Evolutionary conservation across 2,113 vertebrate species (phyloP).

Genomic region (Monarcha castaneiventris): DNA sequence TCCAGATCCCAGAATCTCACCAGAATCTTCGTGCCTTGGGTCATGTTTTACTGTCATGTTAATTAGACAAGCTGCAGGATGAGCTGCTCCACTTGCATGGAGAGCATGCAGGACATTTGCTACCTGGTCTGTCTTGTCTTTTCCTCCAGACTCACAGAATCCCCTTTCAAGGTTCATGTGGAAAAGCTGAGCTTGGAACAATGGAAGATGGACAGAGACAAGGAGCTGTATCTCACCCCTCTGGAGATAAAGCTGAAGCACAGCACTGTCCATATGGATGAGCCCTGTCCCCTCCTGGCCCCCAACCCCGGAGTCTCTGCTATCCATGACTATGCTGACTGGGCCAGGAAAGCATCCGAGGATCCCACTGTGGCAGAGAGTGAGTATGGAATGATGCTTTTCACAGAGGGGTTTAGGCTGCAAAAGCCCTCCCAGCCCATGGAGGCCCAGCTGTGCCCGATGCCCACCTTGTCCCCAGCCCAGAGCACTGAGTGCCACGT

Average conservation of each 20-base stretch:
- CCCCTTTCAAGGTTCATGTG: conserved; percentile 86
- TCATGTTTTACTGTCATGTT: rapidly evolving
- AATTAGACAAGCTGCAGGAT: neutral
- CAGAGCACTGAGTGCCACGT: neutral
- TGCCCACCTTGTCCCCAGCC: neutral
- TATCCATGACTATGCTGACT: conserved; percentile 88
- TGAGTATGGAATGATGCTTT: conserved; percentile 34
- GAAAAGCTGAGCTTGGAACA: conserved; percentile 83
- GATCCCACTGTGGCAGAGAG: conserved; percentile 63
- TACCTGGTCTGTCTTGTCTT: neutral
- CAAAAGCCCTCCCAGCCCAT: neutral
- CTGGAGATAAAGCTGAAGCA: conserved; percentile 90
- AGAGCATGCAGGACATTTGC: neutral
- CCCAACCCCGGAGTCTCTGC: conserved; percentile 82
- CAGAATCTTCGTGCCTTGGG: neutral
- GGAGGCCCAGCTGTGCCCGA: rapidly evolving
- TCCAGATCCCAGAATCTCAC: neutral
- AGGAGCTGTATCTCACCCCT: conserved; percentile 77
- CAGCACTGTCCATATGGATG: conserved; percentile 79
- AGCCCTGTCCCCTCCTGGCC: conserved; percentile 78
- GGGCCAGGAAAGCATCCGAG: conserved; percentile 73
- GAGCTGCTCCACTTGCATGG: neutral
- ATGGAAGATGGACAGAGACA: conserved; percentile 55
- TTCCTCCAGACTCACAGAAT: conserved; percentile 78
- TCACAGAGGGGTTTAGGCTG: rapidly evolving